These are phyloP conservation scores for Drosophila prolongata DNA, from an alignment of 2,888 invertebrate genomes.

Conservation along the genomic window DNA sequence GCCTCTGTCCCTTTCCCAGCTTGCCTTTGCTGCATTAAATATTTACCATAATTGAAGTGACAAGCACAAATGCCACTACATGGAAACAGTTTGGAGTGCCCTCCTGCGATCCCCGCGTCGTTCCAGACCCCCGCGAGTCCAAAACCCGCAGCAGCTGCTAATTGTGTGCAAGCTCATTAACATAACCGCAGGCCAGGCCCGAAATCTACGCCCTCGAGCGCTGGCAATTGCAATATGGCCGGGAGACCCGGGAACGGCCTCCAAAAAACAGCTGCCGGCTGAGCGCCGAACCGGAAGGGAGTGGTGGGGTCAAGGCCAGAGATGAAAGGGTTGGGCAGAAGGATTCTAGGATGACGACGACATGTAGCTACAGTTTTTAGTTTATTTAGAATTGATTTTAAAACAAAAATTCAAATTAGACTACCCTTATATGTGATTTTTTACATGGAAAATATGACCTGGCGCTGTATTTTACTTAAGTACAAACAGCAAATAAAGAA, in stretches of 20 bases:
- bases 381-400: too few relatives aligned
- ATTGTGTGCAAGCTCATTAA: constrained; percentile 80
- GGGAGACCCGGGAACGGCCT: constrained; percentile 31
- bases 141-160: constrained; percentile 76
- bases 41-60: constrained; percentile 80
- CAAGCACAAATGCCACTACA: constrained; percentile 77
- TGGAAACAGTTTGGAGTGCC: constrained; percentile 42
- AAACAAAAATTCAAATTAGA: too few relatives aligned
- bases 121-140: constrained; percentile 24
- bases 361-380: too few relatives aligned
- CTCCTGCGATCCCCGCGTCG: constrained; percentile 17
- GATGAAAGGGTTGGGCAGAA: constrained; percentile 5
- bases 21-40: constrained; percentile 61
- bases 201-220: constrained; percentile 34
- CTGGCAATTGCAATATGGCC: constrained; percentile 40
- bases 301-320: constrained; percentile 7
- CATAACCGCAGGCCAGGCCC: constrained; percentile 78
- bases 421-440: too few relatives aligned
- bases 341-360: constrained; percentile 51
- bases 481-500: too few relatives aligned
- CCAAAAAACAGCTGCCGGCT: constrained; percentile 63
- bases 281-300: constrained; percentile 7
- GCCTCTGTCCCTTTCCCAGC: not conserved
- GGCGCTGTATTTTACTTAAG: too few relatives aligned
- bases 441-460: too few relatives aligned